These are phyloP conservation scores for Yponomeuta sedellus DNA, from an alignment of 2,888 invertebrate species.

Conservation along the genomic window DNA sequence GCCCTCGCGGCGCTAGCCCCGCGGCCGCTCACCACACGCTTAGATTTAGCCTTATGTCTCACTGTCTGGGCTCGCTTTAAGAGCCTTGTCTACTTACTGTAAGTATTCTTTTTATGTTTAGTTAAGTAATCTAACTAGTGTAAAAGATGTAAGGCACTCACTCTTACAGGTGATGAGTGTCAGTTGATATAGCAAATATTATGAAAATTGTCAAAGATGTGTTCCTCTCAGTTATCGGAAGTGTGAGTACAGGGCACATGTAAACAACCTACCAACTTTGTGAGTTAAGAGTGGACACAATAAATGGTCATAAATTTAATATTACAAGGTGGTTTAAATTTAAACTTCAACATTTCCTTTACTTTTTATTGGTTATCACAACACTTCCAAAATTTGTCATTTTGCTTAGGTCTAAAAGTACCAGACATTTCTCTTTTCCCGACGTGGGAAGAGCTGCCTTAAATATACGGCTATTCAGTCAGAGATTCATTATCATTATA, in stretches of 20 bases:
- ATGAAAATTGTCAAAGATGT: background rate
- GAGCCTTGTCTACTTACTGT: background rate
- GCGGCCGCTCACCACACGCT: constrained; percentile 13
- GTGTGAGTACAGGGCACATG: background rate
- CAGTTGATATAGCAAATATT: background rate
- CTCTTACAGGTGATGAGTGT: too few relatives aligned
- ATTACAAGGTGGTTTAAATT: too few relatives aligned
- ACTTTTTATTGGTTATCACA: too few relatives aligned
- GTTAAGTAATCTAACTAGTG: background rate
- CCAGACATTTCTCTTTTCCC: too few relatives aligned
- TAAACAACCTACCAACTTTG: background rate
- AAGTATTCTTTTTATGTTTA: background rate
- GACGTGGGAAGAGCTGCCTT: too few relatives aligned
- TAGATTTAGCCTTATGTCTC: constrained; percentile 16
- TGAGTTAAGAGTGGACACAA: background rate
- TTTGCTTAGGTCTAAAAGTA: too few relatives aligned
- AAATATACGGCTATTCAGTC: too few relatives aligned
- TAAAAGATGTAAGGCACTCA: too few relatives aligned
- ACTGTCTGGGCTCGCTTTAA: background rate
- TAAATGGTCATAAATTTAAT: background rate
- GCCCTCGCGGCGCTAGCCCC: constrained; percentile 55
- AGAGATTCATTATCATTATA: too few relatives aligned
- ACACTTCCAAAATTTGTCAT: too few relatives aligned
- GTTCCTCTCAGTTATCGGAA: background rate
- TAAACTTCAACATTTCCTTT: background rate